A percentile compares a stretch with the other conserved stretches of the same genome.
Conservation (phyloP, 2,888 invertebrate genomes). For the Meta bourneti region DNA sequence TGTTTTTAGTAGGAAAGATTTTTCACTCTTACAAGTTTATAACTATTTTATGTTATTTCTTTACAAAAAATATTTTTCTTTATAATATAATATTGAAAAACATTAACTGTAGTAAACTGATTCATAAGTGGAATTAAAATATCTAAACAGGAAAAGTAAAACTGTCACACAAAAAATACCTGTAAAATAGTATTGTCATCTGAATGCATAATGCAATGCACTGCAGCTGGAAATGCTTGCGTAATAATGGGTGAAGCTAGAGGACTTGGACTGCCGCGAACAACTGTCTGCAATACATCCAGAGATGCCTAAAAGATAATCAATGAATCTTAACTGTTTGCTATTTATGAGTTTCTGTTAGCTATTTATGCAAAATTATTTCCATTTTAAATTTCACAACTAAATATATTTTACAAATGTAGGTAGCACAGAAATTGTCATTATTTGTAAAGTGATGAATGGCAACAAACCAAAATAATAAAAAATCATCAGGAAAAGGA, state of each 20-base stretch:
- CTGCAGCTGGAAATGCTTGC: constrained; percentile 86
- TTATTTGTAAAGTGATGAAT: no score
- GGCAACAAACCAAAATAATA: no score
- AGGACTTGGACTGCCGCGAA: constrained; percentile 85
- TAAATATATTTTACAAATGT: neutral
- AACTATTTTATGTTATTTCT: no score
- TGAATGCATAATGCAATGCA: constrained; percentile 85
- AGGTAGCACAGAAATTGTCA: neutral
- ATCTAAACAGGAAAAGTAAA: no score
- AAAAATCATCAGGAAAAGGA: no score
- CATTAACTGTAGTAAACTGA: no score
- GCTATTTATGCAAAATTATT: neutral
- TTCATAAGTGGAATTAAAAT: no score
- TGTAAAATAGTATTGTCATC: constrained; percentile 86
- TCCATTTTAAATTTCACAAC: neutral
- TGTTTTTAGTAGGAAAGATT: no score
- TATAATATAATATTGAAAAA: no score
- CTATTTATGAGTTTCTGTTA: neutral
- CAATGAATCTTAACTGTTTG: neutral
- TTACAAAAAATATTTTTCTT: no score
- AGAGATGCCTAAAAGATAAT: constrained; percentile 83
- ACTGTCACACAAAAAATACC: constrained; percentile 78
- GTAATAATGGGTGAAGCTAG: constrained; percentile 84
- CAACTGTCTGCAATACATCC: constrained; percentile 86
- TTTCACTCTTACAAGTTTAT: no score